Conservation (phyloP, 2,113 vertebrate species). For the Pteronura brasiliensis region DNA sequence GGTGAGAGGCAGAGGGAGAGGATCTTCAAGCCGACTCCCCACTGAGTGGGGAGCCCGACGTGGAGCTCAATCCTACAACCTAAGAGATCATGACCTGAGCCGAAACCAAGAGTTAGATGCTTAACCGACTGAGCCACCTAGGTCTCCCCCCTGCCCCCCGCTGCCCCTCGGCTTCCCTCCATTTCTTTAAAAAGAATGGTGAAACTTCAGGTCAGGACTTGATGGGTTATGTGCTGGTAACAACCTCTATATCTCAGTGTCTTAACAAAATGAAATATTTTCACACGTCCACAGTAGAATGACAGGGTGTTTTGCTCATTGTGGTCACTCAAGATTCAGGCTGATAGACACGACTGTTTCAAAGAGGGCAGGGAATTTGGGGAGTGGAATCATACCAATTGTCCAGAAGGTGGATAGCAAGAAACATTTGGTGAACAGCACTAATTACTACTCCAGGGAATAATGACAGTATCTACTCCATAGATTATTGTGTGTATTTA, state of each 20-base stretch:
- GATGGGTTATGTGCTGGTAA: background rate
- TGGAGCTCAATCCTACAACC: too few relatives aligned
- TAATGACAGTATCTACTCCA: conserved; percentile 16
- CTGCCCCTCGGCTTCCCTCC: background rate
- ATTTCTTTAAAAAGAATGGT: background rate
- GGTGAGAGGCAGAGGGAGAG: background rate
- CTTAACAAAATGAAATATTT: background rate
- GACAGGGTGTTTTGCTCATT: background rate
- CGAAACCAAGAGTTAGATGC: too few relatives aligned
- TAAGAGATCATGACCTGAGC: too few relatives aligned
- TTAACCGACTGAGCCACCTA: background rate
- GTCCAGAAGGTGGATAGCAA: background rate
- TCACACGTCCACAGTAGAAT: background rate
- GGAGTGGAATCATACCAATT: background rate
- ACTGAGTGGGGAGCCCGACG: too few relatives aligned
- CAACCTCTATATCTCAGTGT: background rate
- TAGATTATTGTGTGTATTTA: background rate
- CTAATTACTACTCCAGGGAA: conserved; percentile 23
- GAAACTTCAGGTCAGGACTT: background rate
- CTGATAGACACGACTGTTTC: background rate
- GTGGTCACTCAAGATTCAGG: background rate
- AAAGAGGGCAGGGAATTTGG: background rate
- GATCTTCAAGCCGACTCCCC: background rate
- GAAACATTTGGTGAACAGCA: background rate
- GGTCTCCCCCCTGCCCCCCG: too few relatives aligned